Evolutionary conservation across 2,888 invertebrate genomes (phyloP).

Genomic region (Oxytorus armatus): DNA sequence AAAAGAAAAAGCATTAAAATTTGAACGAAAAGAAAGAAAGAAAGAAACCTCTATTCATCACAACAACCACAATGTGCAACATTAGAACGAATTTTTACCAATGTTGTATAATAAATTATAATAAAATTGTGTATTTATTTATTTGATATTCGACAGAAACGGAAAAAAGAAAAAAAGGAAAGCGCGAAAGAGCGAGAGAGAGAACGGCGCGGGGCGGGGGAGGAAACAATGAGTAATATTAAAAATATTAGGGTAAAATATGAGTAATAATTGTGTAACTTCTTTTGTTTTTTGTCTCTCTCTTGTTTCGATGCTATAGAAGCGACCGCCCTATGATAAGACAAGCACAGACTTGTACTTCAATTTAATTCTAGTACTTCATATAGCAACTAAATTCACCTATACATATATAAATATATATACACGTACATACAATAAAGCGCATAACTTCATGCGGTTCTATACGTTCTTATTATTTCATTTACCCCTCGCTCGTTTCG

Average conservation of each 20-base stretch:
- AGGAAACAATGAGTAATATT: slow-evolving; percentile 70
- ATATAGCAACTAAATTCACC: slow-evolving; percentile 77
- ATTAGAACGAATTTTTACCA: slow-evolving; percentile 79
- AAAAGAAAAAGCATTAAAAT: slow-evolving; percentile 5
- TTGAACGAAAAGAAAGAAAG: slow-evolving; percentile 58
- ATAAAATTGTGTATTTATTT: slow-evolving; percentile 84
- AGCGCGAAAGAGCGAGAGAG: slow-evolving; percentile 62
- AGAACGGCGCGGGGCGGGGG: slow-evolving; percentile 77
- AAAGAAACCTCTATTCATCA: slow-evolving; percentile 46
- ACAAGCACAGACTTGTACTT: slow-evolving; percentile 74
- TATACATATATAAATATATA: slow-evolving; percentile 75
- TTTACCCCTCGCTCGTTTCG: slow-evolving; percentile 25
- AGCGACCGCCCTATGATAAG: slow-evolving; percentile 65
- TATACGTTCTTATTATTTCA: slow-evolving; percentile 50
- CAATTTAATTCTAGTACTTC: slow-evolving; percentile 77
- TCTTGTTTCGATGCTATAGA: slow-evolving; percentile 59
- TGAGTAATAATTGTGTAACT: slow-evolving; percentile 71
- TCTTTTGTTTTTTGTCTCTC: slow-evolving; percentile 64
- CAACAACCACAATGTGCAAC: slow-evolving; percentile 72
- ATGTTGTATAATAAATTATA: slow-evolving; percentile 84
- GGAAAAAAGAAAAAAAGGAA: slow-evolving; percentile 55
- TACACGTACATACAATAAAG: slow-evolving; percentile 77
- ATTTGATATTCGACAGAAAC: slow-evolving; percentile 77
- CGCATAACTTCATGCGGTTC: slow-evolving; percentile 78
- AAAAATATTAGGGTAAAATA: slow-evolving; percentile 75